Conservation (phyloP, 2,888 invertebrate species). For the Dasysyrphus albostriatus region DNA sequence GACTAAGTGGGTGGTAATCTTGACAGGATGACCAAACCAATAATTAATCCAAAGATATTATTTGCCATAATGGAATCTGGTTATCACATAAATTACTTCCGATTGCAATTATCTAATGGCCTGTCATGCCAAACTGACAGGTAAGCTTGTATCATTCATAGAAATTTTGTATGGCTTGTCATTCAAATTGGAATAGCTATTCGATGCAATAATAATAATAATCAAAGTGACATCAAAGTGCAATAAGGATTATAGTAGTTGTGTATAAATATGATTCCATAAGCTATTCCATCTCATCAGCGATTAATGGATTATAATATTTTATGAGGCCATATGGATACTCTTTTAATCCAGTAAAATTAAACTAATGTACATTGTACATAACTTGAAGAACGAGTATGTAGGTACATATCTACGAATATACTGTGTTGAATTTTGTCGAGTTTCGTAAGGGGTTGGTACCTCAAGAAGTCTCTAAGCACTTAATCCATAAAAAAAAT, state of each 20-base stretch:
- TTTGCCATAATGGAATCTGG: constrained; percentile 16
- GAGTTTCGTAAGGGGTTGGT: too few species aligned
- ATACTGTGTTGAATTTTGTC: too few species aligned
- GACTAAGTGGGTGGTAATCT: constrained; percentile 7
- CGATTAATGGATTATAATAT: not conserved
- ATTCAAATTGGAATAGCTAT: not conserved
- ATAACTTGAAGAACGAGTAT: too few species aligned
- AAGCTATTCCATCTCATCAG: not conserved
- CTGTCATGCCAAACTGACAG: constrained; percentile 21
- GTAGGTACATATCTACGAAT: too few species aligned
- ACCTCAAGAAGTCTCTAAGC: too few species aligned
- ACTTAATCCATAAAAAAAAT: too few species aligned
- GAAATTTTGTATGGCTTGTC: not conserved
- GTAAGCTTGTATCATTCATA: constrained; percentile 4
- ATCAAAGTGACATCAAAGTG: not conserved
- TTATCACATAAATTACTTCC: constrained; percentile 20
- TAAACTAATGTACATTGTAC: too few species aligned
- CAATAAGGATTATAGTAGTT: not conserved
- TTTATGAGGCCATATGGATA: too few species aligned
- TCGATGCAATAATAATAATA: not conserved
- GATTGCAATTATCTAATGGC: constrained; percentile 28
- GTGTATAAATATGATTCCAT: constrained; percentile 5
- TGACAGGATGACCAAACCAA: constrained; percentile 19
- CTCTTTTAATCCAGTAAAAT: too few species aligned
- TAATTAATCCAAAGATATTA: constrained; percentile 12